Percentiles rank a stretch among this genome's conserved stretches.
Conservation (phyloP, 1,140 invertebrate genomes). For the Brachionus paranguensis region DNA sequence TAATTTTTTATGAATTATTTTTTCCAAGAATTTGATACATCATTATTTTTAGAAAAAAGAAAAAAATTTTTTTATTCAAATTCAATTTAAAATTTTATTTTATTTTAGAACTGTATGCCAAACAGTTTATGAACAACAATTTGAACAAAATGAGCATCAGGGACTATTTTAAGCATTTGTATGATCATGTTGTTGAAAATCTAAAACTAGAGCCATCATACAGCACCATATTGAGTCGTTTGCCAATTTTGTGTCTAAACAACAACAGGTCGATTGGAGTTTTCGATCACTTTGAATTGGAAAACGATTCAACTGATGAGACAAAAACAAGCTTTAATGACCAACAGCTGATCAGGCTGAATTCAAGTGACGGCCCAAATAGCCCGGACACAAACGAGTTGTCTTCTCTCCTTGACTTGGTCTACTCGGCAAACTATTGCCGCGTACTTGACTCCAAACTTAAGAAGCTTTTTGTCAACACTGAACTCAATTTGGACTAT, state of each 20-base stretch:
- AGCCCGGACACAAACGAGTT: neutral
- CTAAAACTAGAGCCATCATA: constrained; percentile 7
- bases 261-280: constrained; percentile 36
- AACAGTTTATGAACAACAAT: constrained; percentile 35
- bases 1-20: too few species aligned
- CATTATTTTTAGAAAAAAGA: too few species aligned
- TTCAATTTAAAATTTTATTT: neutral
- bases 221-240: constrained; percentile 24
- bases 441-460: neutral
- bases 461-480: neutral
- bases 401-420: neutral
- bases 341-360: neutral
- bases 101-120: constrained; percentile 13
- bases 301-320: neutral
- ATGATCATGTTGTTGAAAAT: constrained; percentile 31
- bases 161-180: constrained; percentile 37
- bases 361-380: neutral
- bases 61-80: too few species aligned
- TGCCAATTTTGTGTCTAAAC: constrained; percentile 8
- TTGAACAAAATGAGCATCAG: constrained; percentile 33
- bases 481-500: neutral
- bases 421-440: constrained; percentile 7
- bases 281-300: constrained; percentile 29
- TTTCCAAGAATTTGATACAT: too few species aligned
- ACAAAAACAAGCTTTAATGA: neutral